Base-by-base conservation (phyloP, 1,140 invertebrate species). In the Calephelis nemesis region DNA sequence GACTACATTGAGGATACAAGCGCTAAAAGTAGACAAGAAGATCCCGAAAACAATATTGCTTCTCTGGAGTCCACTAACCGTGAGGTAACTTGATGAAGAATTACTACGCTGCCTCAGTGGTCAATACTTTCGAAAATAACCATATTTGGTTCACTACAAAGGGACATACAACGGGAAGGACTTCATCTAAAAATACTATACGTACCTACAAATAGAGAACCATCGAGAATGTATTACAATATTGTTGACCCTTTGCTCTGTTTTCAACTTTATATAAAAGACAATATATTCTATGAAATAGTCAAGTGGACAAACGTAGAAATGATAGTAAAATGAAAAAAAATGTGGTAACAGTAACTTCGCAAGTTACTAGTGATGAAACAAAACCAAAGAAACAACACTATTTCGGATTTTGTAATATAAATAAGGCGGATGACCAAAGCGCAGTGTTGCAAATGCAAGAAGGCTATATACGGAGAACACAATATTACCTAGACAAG, bases 141-240 rank as follows among this genome's bases (percentile, higher is more conserved):
- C 49, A 50, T n/a, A 12, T 50, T n/a, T 13, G 12, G 42, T 42
- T 8, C 0, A 42, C 42, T 42, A 42, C 42, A 42, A 42, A 19
- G 15, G 15, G 15, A 19, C 15, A 1, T 19, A 19, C 15, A 19
- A 19, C 1, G 15, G 1, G 15, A n/a, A 71, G 72, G 60, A 71
- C 67, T n/a, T n/a, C n/a, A n/a, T n/a, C n/a, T 48, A 72, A 69
- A 11, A 74, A 78, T 73, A 74, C 75, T 63, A 49, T 78, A 62
- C 67, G 67, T 13, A 68, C 70, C 15, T 1, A 19, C 0, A 15
- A 62, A 47, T 60, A 70, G 76, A 68, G 72, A 71, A 39, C 74
- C 71, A 47, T 66, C 47, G 69, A n/a, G n/a, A n/a, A n/a, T n/a
- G n/a, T n/a, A n/a, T n/a, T n/a, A n/a, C 52, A 74, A 70, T 66